phyloP scores from a whole-genome alignment of 2,797 vertebrate genomes.

The Leuciscus waleckii region DNA sequence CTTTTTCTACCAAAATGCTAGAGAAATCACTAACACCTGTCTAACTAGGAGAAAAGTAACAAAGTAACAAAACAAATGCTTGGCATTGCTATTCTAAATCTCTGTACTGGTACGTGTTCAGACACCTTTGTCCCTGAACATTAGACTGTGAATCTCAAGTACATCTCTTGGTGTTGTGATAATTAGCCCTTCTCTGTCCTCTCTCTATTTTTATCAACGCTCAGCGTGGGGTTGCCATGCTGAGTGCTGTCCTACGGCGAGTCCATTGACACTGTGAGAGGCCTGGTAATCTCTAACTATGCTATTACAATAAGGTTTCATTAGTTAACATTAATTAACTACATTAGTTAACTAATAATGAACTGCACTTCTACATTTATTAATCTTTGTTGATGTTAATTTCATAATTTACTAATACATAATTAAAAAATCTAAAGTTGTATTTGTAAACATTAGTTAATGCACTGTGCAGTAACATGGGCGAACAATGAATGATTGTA shows the following conservation, averaged over 20 bases:
- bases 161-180: constrained; percentile 53
- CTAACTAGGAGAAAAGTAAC: constrained; percentile 20
- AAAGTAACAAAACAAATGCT: neutral
- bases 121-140: constrained; percentile 1
- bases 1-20: neutral
- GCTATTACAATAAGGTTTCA: no score
- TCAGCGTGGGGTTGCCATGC: constrained; percentile 49
- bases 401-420: no score
- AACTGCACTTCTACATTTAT: no score
- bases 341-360: no score
- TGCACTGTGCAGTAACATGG: no score
- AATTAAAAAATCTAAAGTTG: no score
- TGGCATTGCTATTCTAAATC: neutral
- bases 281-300: constrained; percentile 50
- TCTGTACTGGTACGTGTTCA: neutral
- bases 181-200: constrained; percentile 54
- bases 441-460: no score
- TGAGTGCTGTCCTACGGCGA: constrained; percentile 55
- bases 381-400: no score
- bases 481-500: no score
- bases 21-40: neutral
- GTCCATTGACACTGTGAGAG: constrained; percentile 56
- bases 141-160: constrained; percentile 41
- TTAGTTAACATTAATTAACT: no score
- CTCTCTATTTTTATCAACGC: constrained; percentile 57